Base-by-base conservation (phyloP, 1,140 invertebrate species). In the Stenopsyche tienmushanensis region DNA sequence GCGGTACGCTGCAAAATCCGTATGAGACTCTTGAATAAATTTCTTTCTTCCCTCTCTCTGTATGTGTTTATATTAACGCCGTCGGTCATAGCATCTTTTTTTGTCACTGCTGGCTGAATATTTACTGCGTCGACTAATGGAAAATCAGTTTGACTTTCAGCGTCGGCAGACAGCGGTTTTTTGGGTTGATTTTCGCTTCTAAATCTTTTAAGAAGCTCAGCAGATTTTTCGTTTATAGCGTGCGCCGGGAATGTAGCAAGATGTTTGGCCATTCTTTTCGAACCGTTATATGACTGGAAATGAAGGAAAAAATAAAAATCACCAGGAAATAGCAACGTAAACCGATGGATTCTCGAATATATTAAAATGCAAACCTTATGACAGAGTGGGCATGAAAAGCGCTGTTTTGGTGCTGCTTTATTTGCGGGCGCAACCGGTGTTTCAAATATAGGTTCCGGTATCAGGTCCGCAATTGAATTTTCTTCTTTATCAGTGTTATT, bases 231-330 rank as follows among this genome's bases (percentile, higher is more conserved):
- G 13, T 55, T 71, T 9, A 59, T 62, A 10, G 62, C 66, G 20
- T 71, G 69, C 53, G 64, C 63, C 0, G 69, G 65, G 44, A 55
- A 59, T 24, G 50, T 41, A 10, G 50, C 1, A 3, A 67, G 47
- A 25, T 71, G 69, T 17, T 52, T 17, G 3, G 41, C 69, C 34
- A 71, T 62, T 53, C 65, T 47, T 45, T 65, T 67, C 29, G 24
- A 20, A 29, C 62, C 42, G 15, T 49, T 55, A 62, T 67, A 71
- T 7, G 34, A 25, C 69, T 71, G 44, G 20, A 53, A 69, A 42
- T n/a, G 25, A 26, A 47, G 7, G 5, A 9, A 17, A 9, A 8
- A 8, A 55, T 55, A 55, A 10, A n/a, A 26, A 52, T 52, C 17
- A 39, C 9, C 13, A 55, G n/a, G 23, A 42, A 54, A 29, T 29